A percentile compares a stretch with the other conserved stretches of the same genome.
These are phyloP conservation scores for Drosophila tsacasi DNA, from an alignment of 1,140 invertebrate genomes.

Conservation along the genomic window DNA sequence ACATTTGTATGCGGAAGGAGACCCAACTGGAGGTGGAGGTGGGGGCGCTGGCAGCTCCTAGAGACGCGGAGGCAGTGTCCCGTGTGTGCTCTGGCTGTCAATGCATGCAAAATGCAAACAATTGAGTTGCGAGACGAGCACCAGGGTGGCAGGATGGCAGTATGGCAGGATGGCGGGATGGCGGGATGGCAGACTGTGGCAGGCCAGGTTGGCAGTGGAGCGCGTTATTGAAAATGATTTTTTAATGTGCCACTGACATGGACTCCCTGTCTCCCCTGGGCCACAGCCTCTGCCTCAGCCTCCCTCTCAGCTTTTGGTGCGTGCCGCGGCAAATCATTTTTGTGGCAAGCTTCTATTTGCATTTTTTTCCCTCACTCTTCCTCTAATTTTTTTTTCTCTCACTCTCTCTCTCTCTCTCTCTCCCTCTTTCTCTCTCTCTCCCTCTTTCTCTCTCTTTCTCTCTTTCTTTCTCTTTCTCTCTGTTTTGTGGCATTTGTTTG, in stretches of 20 bases:
- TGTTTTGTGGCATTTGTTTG: slow-evolving; percentile 1
- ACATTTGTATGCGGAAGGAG: slow-evolving; percentile 17
- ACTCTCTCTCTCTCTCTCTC: no score
- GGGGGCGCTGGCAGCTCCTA: slow-evolving; percentile 1
- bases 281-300: background rate
- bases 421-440: slow-evolving; percentile 7
- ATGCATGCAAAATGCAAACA: slow-evolving; percentile 64
- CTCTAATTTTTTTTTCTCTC: background rate
- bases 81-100: slow-evolving; percentile 48
- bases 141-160: background rate
- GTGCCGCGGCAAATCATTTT: slow-evolving; percentile 66
- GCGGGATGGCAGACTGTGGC: background rate
- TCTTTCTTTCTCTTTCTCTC: background rate
- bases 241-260: slow-evolving; percentile 72
- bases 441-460: background rate
- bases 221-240: slow-evolving; percentile 82
- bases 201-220: slow-evolving; percentile 49
- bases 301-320: background rate
- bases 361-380: slow-evolving; percentile 17
- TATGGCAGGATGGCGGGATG: background rate
- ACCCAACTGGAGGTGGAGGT: no score
- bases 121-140: slow-evolving; percentile 25
- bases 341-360: slow-evolving; percentile 68
- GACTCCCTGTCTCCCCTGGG: slow-evolving; percentile 7
- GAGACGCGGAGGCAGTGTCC: slow-evolving; percentile 4